A percentile compares a stretch with the other conserved stretches of the same genome.
These are phyloP conservation scores for Apoda limacodes DNA, from an alignment of 2,888 invertebrate species.

Conservation along the genomic window DNA sequence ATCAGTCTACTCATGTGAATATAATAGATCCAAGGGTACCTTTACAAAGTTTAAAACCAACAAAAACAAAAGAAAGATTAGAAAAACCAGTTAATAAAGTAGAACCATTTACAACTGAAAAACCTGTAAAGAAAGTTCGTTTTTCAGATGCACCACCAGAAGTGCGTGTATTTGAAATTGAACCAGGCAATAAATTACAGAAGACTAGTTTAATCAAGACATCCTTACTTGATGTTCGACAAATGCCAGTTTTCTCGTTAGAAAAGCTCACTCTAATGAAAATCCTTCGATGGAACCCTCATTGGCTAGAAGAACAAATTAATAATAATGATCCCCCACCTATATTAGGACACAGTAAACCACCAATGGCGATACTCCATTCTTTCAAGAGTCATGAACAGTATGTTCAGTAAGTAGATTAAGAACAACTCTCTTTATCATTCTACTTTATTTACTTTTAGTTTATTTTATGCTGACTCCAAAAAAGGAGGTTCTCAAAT, in stretches of 20 bases:
- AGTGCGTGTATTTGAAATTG: constrained; percentile 42
- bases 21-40: constrained; percentile 27
- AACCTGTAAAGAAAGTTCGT: constrained; percentile 38
- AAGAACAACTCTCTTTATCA: too few relatives aligned
- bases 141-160: constrained; percentile 37
- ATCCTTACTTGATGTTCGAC: constrained; percentile 31
- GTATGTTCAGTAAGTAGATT: constrained; percentile 67
- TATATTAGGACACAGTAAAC: constrained; percentile 54
- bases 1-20: constrained; percentile 16
- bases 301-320: constrained; percentile 73
- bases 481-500: too few relatives aligned
- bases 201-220: constrained; percentile 43
- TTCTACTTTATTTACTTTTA: constrained; percentile 2
- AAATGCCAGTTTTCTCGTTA: constrained; percentile 40
- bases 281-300: constrained; percentile 75
- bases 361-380: constrained; percentile 64
- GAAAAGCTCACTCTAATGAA: constrained; percentile 62
- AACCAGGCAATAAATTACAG: constrained; percentile 48
- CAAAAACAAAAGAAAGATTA: constrained; percentile 28
- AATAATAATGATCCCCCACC: constrained; percentile 63
- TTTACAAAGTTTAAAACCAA: constrained; percentile 36
- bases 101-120: constrained; percentile 32
- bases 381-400: constrained; percentile 67
- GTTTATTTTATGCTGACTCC: too few relatives aligned
- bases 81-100: constrained; percentile 45